Base-by-base conservation (phyloP, 2,797 vertebrate species). In the Coregonus suidteri region DNA sequence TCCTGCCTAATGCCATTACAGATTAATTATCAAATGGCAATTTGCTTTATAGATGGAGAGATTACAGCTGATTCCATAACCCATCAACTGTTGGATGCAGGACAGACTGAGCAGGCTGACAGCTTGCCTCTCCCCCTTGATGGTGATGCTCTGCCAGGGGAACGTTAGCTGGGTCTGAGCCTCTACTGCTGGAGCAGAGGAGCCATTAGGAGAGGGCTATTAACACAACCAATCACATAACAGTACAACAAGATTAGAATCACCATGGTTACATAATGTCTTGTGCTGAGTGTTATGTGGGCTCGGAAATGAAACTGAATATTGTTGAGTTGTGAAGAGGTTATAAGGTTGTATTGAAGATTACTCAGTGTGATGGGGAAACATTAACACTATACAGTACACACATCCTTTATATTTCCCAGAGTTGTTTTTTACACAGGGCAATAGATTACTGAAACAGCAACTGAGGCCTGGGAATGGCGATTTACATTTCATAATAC, bases 1-100 rank as follows among this genome's bases (percentile, higher is more conserved):
- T 79, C 81, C 73, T 69, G 7, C 34, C 78, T 75, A 78, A 88
- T 81, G 79, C 81, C 82, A 70, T 72, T 52, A 66, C 83, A 87
- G 89, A 91, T 93, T 92, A 90, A 93, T 92, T 87, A 93, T 88
- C 85, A 88, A 88, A 91, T 89, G 86, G 86, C 75, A 78, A 83
- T 79, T 85, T 83, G 82, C 82, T 86, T 91, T 87, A 83, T 82
- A 75, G 67, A 79, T 71, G 71, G 77, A 88, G 82, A 90, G 85
- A 91, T 90, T 87, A 90, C 71, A 82, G 83, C 76, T 74, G 83
- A 80, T 87, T 89, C 82, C 69, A 79, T 84, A 86, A 85, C 83
- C 66, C 77, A 78, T 84, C 86, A 81, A 84, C 73, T 86, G 81
- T 71, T 77, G 77, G 75, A 81, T 52, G 80, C 77, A 74, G 20